phyloP scores from a whole-genome alignment of 2,888 invertebrate species.

The Beris chalybata region DNA sequence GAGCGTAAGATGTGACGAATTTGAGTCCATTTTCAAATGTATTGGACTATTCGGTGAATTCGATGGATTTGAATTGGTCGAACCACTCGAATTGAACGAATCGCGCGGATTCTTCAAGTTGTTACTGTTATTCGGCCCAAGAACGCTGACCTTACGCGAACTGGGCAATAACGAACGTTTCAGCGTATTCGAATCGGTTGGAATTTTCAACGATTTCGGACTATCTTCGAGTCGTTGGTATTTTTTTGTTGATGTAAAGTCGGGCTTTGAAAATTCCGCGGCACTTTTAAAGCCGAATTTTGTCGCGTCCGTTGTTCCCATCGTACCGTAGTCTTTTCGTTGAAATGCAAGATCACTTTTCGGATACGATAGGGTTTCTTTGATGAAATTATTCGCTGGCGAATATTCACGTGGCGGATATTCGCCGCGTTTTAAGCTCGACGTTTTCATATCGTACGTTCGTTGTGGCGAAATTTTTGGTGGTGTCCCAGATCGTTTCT shows the following conservation, averaged over 20 bases:
- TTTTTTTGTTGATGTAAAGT: slow-evolving; percentile 41
- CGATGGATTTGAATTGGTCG: slow-evolving; percentile 34
- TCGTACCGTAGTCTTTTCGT: slow-evolving; percentile 41
- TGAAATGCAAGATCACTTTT: slow-evolving; percentile 36
- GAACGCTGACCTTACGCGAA: slow-evolving; percentile 35
- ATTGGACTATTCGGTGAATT: slow-evolving; percentile 38
- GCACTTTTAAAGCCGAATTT: slow-evolving; percentile 36
- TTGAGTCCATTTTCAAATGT: slow-evolving; percentile 38
- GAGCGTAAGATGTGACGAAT: slow-evolving; percentile 31
- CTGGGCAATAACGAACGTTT: slow-evolving; percentile 41
- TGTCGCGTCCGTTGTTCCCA: slow-evolving; percentile 33
- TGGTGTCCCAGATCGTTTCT: slow-evolving; percentile 40
- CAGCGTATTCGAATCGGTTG: slow-evolving; percentile 30
- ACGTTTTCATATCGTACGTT: slow-evolving; percentile 40
- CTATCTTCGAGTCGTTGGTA: slow-evolving; percentile 42
- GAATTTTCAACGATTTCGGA: slow-evolving; percentile 24
- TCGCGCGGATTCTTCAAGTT: slow-evolving; percentile 39
- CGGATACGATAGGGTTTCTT: slow-evolving; percentile 33
- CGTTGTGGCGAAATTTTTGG: slow-evolving; percentile 38
- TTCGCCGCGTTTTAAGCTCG: slow-evolving; percentile 39
- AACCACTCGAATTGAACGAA: slow-evolving; percentile 40
- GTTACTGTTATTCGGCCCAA: slow-evolving; percentile 32
- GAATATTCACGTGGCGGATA: slow-evolving; percentile 36
- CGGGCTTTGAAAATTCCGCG: slow-evolving; percentile 39
- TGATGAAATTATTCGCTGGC: slow-evolving; percentile 35